Conservation (phyloP, 1,140 invertebrate species). For the Sminthurides bifidus region DNA sequence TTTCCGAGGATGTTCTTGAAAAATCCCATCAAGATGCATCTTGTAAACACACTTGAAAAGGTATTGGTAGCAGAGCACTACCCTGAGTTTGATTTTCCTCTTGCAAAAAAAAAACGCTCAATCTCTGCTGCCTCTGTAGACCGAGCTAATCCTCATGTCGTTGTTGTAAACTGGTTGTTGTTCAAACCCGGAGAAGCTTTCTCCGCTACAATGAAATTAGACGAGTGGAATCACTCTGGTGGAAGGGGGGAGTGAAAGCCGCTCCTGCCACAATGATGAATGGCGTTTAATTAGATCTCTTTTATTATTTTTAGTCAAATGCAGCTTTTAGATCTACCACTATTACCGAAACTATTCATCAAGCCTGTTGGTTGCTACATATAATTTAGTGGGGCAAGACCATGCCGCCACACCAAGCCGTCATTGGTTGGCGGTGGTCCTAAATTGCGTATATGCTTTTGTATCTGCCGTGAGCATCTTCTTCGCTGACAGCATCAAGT, state of each 20-base stretch:
- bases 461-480: too few relatives aligned
- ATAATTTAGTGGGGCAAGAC: too few relatives aligned
- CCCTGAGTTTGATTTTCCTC: neutral
- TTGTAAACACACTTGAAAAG: too few relatives aligned
- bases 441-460: too few relatives aligned
- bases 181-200: neutral
- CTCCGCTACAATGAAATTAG: neutral
- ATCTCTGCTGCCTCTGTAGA: neutral
- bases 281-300: conserved; percentile 2
- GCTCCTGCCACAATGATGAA: neutral
- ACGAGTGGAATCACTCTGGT: neutral
- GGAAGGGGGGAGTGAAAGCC: neutral
- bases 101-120: neutral
- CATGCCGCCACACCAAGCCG: too few relatives aligned
- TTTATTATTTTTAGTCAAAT: neutral
- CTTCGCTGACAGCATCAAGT: too few relatives aligned
- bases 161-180: neutral
- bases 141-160: neutral
- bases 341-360: too few relatives aligned
- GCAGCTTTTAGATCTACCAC: too few relatives aligned
- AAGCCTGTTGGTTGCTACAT: too few relatives aligned
- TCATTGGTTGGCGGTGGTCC: too few relatives aligned
- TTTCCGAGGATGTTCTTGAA: too few relatives aligned
- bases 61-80: neutral
- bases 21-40: too few relatives aligned